Conservation (phyloP, 1,140 invertebrate species). For the Pygmarrhopalites habei region DNA sequence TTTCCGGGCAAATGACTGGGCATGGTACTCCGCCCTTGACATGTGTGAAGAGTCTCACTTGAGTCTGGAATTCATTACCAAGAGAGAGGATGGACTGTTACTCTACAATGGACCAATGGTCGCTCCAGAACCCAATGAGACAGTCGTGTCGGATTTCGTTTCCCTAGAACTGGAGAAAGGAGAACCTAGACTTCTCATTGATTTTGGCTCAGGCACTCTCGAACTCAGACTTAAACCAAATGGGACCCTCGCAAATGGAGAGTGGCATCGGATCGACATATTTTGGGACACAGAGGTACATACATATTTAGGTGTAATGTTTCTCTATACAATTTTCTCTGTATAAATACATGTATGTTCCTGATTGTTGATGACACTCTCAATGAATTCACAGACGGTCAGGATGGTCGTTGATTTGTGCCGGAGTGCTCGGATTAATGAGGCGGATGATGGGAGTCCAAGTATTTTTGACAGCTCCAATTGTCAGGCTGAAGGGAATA, state of each 20-base stretch:
- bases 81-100: conserved; percentile 80
- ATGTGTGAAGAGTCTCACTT: conserved; percentile 94
- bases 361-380: no score
- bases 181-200: conserved; percentile 78
- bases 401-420: conserved; percentile 88
- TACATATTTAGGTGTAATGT: background rate
- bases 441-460: conserved; percentile 78
- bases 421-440: conserved; percentile 72
- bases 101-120: conserved; percentile 95
- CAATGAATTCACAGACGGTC: conserved; percentile 57
- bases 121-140: conserved; percentile 78
- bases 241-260: conserved; percentile 79
- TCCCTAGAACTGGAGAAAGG: conserved; percentile 85
- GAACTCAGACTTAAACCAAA: conserved; percentile 82
- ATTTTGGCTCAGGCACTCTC: conserved; percentile 90
- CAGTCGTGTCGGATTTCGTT: conserved; percentile 84
- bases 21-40: conserved; percentile 89
- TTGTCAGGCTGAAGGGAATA: conserved; percentile 77
- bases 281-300: conserved; percentile 84
- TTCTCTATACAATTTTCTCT: no score
- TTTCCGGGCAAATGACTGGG: conserved; percentile 87
- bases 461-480: conserved; percentile 71
- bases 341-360: no score
- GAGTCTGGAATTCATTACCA: conserved; percentile 89
- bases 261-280: conserved; percentile 92